These are phyloP conservation scores for Carcinoscorpius rotundicauda DNA, from an alignment of 1,140 invertebrate genomes.

Conservation along the genomic window DNA sequence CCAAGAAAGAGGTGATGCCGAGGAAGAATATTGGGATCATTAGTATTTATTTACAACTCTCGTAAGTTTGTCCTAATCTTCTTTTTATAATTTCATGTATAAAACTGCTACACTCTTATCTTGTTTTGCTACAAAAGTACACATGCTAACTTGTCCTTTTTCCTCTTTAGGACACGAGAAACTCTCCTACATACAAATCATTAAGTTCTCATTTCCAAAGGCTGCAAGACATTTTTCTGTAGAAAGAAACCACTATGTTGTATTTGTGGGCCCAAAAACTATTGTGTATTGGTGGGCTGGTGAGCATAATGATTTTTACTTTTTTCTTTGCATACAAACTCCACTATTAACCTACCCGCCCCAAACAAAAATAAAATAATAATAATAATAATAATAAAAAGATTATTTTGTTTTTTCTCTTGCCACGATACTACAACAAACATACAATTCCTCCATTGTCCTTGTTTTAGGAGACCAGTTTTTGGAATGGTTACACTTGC, in stretches of 20 bases:
- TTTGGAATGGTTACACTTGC: conserved; percentile 6
- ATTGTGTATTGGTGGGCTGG: conserved; percentile 14
- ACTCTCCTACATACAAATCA: not conserved
- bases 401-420: not conserved
- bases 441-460: not conserved
- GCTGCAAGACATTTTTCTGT: conserved; percentile 11
- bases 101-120: not conserved
- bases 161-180: not conserved
- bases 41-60: conserved; percentile 8
- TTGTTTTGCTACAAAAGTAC: too few species aligned
- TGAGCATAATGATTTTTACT: conserved; percentile 2
- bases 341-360: not conserved
- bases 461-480: conserved; percentile 11
- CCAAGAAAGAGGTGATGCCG: not conserved
- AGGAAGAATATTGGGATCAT: not conserved
- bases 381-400: too few species aligned
- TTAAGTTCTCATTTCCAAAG: not conserved
- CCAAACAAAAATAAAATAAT: too few species aligned
- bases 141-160: not conserved
- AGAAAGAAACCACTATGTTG: conserved; percentile 5
- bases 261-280: conserved; percentile 3
- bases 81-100: not conserved
- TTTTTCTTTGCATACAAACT: not conserved
- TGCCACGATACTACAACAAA: not conserved
- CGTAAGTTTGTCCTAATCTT: not conserved